Evolutionary conservation across 2,797 vertebrate species (phyloP), one percentile per base, ranked within the genome.

Genomic region (Huso huso): DNA sequence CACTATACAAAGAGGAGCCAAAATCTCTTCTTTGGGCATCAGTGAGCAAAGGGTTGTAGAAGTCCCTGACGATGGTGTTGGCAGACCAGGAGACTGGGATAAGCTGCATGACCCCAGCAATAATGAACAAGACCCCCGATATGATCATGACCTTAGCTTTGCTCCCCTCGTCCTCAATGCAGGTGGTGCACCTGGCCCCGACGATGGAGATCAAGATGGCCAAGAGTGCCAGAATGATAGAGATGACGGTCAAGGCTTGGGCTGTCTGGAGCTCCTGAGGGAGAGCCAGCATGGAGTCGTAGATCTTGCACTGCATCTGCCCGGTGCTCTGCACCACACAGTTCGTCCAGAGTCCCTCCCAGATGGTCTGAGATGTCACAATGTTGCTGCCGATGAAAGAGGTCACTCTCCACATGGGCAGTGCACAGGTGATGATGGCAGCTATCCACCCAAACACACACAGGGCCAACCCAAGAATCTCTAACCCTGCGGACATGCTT

Each of bases 381-480:
- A 97, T 98, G 88, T 90, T 96, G 89, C 79, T 91, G 68, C 94
- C 94, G 66, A 97, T 92, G 86, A 98, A 98, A 53, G 94, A 93
- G 0, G 94, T 88, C 69, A 95, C 94, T 65, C 86, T 83, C 95
- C 95, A 97, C 93, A 92, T 95, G 69, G 95, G 95, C 8, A 97
- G 70, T 1, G 90, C 87, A 0, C 95, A 98, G 48, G 90, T 84
- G 70, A 96, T 68, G 48, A 96, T 93, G 76, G 87, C 88, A 69
- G 94, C 88, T 72, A 95, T 73, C 93, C 94, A 95, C 67, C 96
- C 95, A 77, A 95, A 60, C 73, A 94, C 85, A 1, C 91, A 88
- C 70, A 96, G 82, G 68, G 87, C 69, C 18, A 93, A 85, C 3
- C 95, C 96, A 0, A 92, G 80, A 70, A 98, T 83, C 90, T 98